Evolutionary conservation across 2,888 invertebrate species (phyloP), one percentile per base, ranked within the genome.

Genomic region (Hoplodrina blanda): DNA sequence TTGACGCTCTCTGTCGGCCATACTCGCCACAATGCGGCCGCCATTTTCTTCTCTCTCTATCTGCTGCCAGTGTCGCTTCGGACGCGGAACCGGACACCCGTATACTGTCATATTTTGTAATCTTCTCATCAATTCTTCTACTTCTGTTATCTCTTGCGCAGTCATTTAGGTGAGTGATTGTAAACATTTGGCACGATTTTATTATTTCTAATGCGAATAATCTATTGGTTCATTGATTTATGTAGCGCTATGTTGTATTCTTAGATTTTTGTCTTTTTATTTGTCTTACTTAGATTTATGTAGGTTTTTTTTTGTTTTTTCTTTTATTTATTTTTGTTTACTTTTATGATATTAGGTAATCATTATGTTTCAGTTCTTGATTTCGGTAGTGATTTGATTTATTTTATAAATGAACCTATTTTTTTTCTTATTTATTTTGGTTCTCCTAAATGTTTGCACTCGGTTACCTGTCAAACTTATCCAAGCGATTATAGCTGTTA

Each of bases 41-140:
- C 95, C 95, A 95, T 95, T 95, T 95, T 95, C 94, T 95, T 96
- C 95, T 95, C 93, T 92, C 91, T 94, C 91, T 89, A 91, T 92
- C 93, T 91, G 89, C 90, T 89, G 91, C 91, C 92, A 95, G 95
- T 96, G 88, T 87, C 75, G 88, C 78, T 83, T 87, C 80, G 88
- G 85, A 88, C 92, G 93, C 87, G 92, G 77, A 78, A 85, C 84
- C 66, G 91, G 82, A 75, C 86, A 87, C 90, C 83, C 87, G 95
- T 90, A 76, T 87, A 76, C 90, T 87, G 85, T 61, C 71, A 71
- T 78, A 69, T 74, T 85, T 80, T 79, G 79, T 85, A 84, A 88
- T 92, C 94, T 95, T 93, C 94, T 93, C 83, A 80, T 86, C 90
- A 84, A 83, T 93, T 91, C 91, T 94, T 90, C 91, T 88, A 82